A percentile compares a stretch with the other conserved stretches of the same genome.
phyloP scores from a whole-genome alignment of 2,888 invertebrate species.

The Drosophila testacea region DNA sequence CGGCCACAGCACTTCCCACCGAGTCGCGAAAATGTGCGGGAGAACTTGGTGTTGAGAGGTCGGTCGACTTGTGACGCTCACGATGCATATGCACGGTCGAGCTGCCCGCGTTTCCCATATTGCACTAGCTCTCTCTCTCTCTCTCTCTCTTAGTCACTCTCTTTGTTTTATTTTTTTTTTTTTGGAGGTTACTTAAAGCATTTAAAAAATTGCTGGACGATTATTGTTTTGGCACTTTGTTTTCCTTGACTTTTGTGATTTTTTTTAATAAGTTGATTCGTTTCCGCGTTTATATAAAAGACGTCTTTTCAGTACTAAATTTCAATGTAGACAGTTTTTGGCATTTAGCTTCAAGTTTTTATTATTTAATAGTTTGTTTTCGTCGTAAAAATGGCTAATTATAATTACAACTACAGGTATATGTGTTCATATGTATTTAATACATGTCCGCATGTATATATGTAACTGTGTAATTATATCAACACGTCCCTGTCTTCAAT shows the following conservation, averaged over 20 bases:
- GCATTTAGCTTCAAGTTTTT: slow-evolving; percentile 45
- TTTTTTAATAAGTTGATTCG: slow-evolving; percentile 21
- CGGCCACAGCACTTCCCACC: slow-evolving; percentile 39
- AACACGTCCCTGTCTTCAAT: too few species aligned
- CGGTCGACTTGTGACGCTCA: slow-evolving; percentile 91
- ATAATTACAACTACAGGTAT: slow-evolving; percentile 59
- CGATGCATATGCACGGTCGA: slow-evolving; percentile 86
- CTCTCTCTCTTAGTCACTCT: slow-evolving; percentile 20
- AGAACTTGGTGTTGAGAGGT: slow-evolving; percentile 83
- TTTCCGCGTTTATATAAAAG: slow-evolving; percentile 36
- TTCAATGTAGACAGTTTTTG: slow-evolving; percentile 43
- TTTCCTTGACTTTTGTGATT: slow-evolving; percentile 43
- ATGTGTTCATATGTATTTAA: slow-evolving; percentile 25
- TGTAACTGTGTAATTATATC: slow-evolving; percentile 21
- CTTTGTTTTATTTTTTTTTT: slow-evolving; percentile 18
- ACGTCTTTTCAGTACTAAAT: slow-evolving; percentile 31
- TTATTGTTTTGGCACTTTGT: slow-evolving; percentile 69
- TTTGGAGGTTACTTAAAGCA: slow-evolving; percentile 63
- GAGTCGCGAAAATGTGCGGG: slow-evolving; percentile 79
- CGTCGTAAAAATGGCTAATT: slow-evolving; percentile 74
- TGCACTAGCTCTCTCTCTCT: slow-evolving; percentile 33
- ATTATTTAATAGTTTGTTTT: slow-evolving; percentile 75
- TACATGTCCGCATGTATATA: slow-evolving; percentile 19
- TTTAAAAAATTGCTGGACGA: slow-evolving; percentile 38
- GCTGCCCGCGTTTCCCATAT: slow-evolving; percentile 85